Percentiles rank a stretch among this genome's conserved stretches.
Conservation (phyloP, 64 coral and sea anemone species). For the Montipora cactus region DNA sequence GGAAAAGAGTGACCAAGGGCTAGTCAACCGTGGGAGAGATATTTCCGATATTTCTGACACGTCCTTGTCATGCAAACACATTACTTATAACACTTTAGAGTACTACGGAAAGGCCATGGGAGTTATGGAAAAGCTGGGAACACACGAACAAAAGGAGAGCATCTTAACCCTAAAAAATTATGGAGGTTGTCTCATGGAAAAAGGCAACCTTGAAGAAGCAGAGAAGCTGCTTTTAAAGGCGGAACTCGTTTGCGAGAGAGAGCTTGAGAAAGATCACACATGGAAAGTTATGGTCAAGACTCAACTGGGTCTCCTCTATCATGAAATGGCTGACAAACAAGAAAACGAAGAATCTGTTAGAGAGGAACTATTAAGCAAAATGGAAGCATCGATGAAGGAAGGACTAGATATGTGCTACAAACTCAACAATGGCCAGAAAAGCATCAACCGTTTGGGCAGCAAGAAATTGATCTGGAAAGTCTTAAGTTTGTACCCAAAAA, state of each 20-base stretch:
- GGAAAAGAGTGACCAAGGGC: not conserved
- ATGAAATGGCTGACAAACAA: not conserved
- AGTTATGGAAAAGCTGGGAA: constrained; percentile 8
- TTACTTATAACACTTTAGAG: no score
- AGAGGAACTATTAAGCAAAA: not conserved
- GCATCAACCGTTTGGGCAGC: not conserved
- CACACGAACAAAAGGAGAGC: constrained; percentile 1
- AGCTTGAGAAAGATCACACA: not conserved
- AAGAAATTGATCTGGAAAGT: not conserved
- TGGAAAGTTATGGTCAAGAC: constrained; percentile 35
- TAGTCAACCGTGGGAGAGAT: no score
- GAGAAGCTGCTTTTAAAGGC: not conserved
- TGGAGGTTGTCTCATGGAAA: not conserved
- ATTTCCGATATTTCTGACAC: no score
- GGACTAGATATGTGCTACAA: constrained; percentile 2
- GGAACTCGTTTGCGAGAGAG: not conserved
- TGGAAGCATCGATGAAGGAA: not conserved
- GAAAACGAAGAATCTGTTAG: not conserved
- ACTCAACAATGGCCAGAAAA: not conserved
- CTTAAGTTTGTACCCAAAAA: not conserved
- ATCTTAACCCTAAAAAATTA: not conserved
- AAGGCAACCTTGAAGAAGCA: not conserved
- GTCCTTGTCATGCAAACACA: no score
- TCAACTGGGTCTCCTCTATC: not conserved
- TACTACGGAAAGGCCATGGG: constrained; percentile 24